phyloP scores from a whole-genome alignment of 2,797 vertebrate genomes.

The Arctocebus calabarensis region DNA sequence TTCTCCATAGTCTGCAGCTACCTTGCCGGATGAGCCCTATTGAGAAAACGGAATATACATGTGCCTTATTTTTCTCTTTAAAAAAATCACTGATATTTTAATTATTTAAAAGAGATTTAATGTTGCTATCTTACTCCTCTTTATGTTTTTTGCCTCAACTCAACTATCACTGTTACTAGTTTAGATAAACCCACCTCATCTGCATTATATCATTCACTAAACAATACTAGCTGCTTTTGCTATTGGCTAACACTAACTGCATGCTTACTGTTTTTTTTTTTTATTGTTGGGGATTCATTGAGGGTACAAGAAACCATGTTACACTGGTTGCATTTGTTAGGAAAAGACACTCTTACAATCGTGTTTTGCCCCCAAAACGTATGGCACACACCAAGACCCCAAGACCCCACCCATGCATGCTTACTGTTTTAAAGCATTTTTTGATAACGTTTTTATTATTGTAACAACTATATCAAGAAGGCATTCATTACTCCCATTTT shows the following conservation, averaged over 20 bases:
- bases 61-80: slow-evolving; percentile 38
- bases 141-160: slow-evolving; percentile 15
- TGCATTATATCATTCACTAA: slow-evolving; percentile 27
- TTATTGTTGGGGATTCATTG: too few species aligned
- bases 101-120: slow-evolving; percentile 1
- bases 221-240: background rate
- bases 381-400: too few species aligned
- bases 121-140: background rate
- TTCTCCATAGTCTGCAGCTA: slow-evolving; percentile 64
- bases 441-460: slow-evolving; percentile 8
- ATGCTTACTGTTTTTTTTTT: background rate
- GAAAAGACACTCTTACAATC: too few species aligned
- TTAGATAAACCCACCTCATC: background rate
- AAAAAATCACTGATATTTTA: background rate
- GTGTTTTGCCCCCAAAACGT: too few species aligned
- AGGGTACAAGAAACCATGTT: too few species aligned
- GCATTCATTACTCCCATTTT: slow-evolving; percentile 4
- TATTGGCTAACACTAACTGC: background rate
- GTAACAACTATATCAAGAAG: background rate
- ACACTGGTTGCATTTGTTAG: too few species aligned
- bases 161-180: background rate
- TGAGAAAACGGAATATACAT: slow-evolving; percentile 35
- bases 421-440: slow-evolving; percentile 1
- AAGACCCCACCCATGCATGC: too few species aligned
- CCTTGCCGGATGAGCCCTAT: slow-evolving; percentile 45